Evolutionary conservation across 1,140 invertebrate genomes (phyloP).

Genomic region (Drosophila hydei): DNA sequence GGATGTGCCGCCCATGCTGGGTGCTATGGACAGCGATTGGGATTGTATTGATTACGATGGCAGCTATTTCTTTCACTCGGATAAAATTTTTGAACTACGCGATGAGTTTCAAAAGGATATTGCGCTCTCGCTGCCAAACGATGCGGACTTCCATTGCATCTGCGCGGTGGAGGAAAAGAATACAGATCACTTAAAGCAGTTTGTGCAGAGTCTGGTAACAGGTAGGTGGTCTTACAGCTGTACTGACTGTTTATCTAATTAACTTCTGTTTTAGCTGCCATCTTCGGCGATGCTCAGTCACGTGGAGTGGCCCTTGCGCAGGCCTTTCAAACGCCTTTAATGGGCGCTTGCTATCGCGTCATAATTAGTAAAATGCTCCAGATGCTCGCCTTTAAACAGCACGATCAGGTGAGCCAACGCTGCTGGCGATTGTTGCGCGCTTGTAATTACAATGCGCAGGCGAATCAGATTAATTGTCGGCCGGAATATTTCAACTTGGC

Average conservation of each 20-base stretch:
- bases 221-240: conserved; percentile 25
- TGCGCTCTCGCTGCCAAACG: conserved; percentile 43
- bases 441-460: conserved; percentile 62
- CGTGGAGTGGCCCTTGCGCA: conserved; percentile 47
- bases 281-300: conserved; percentile 60
- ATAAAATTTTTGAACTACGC: conserved; percentile 76
- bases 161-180: conserved; percentile 71
- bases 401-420: conserved; percentile 60
- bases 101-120: conserved; percentile 79
- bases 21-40: conserved; percentile 80
- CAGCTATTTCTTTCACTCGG: conserved; percentile 76
- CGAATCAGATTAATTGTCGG: conserved; percentile 61
- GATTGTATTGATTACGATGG: conserved; percentile 82
- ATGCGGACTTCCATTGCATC: conserved; percentile 59
- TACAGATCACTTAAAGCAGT: conserved; percentile 60
- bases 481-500: conserved; percentile 76
- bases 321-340: conserved; percentile 66
- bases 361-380: conserved; percentile 72
- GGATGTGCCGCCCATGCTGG: conserved; percentile 76
- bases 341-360: conserved; percentile 70
- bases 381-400: conserved; percentile 74
- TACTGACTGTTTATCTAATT: not conserved
- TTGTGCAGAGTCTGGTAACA: conserved; percentile 64
- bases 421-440: conserved; percentile 72
- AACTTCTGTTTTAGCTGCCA: conserved; percentile 37